phyloP scores from a whole-genome alignment of 1,140 invertebrate genomes.

The Brachionus plicatilis region DNA sequence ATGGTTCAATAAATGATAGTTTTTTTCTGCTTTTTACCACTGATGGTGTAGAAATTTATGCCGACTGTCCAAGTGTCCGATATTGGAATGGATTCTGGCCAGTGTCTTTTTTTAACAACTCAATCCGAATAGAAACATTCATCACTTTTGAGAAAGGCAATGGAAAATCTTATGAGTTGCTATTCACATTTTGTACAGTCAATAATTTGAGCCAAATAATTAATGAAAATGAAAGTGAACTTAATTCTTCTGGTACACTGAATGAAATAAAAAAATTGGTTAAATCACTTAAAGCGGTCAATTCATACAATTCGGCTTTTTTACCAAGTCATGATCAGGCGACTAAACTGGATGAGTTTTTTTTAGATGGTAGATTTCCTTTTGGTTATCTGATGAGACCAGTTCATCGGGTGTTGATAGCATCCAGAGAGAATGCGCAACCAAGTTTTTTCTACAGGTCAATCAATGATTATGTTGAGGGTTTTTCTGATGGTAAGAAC shows the following conservation, averaged over 20 bases:
- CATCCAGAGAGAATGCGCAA: not conserved
- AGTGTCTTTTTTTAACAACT: not conserved
- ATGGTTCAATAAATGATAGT: not conserved
- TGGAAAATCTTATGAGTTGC: not conserved
- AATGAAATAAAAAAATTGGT: not conserved
- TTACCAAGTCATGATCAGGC: not conserved
- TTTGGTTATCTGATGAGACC: not conserved
- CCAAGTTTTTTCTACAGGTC: not conserved
- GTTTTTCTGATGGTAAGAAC: not conserved
- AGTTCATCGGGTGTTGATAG: not conserved
- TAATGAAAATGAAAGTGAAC: not conserved
- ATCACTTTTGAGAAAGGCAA: not conserved
- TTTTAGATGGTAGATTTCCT: not conserved
- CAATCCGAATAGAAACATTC: not conserved
- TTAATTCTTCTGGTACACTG: not conserved
- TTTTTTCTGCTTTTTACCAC: not conserved
- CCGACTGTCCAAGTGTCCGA: not conserved
- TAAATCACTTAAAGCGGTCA: not conserved
- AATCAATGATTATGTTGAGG: not conserved
- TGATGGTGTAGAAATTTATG: not conserved
- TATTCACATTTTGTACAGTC: not conserved
- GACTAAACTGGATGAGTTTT: not conserved
- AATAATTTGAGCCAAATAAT: not conserved
- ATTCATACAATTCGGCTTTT: not conserved
- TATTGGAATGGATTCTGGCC: not conserved